Conservation (phyloP, 2,797 vertebrate species). For the Siniperca scherzeri region DNA sequence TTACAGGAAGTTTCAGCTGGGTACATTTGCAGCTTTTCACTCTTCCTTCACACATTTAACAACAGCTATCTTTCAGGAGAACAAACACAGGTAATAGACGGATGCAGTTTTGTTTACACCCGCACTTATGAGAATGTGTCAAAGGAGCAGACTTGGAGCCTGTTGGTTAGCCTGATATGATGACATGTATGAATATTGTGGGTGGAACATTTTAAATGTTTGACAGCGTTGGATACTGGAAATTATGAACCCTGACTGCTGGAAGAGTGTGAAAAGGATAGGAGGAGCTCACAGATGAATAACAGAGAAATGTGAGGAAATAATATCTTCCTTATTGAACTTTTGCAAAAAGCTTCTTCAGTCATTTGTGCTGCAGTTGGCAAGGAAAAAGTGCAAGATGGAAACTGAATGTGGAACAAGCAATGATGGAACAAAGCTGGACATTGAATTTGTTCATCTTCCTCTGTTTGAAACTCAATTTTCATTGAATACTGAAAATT, state of each 20-base stretch:
- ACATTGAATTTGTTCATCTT: slow-evolving; percentile 1
- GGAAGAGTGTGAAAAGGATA: neutral
- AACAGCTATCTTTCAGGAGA: slow-evolving; percentile 6
- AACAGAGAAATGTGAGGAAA: neutral
- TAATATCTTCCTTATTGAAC: neutral
- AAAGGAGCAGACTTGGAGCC: neutral
- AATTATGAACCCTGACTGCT: neutral
- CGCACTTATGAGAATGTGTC: neutral
- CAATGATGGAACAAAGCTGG: slow-evolving; percentile 11
- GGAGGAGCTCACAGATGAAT: neutral
- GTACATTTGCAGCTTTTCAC: slow-evolving; percentile 12
- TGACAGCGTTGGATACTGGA: neutral
- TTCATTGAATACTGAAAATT: slow-evolving; percentile 14
- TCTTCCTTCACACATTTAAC: slow-evolving; percentile 11
- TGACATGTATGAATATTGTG: neutral
- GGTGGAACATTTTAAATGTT: slow-evolving; percentile 5
- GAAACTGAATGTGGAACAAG: slow-evolving; percentile 36
- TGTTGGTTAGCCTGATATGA: neutral
- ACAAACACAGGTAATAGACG: neutral
- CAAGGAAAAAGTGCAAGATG: slow-evolving; percentile 2
- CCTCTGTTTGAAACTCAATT: neutral
- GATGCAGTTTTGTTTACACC: slow-evolving; percentile 30
- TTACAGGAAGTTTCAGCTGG: slow-evolving; percentile 1
- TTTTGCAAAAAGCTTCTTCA: slow-evolving; percentile 16
- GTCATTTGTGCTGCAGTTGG: neutral